phyloP scores from a whole-genome alignment of 2,113 vertebrate genomes.

The Chionis minor region DNA sequence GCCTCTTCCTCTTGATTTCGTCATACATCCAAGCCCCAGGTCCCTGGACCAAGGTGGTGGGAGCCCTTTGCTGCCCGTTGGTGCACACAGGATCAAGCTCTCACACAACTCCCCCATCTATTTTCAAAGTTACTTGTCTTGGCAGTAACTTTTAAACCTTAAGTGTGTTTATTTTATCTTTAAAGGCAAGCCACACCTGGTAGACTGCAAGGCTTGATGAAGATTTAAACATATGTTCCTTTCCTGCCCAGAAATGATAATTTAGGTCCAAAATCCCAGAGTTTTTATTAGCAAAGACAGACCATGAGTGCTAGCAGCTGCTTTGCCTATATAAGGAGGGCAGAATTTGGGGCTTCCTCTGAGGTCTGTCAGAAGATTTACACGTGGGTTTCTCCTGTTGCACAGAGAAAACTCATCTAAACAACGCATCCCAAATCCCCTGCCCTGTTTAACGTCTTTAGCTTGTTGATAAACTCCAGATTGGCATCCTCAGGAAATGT shows the following conservation, averaged over 20 bases:
- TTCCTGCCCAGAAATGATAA: neutral
- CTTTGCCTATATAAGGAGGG: neutral
- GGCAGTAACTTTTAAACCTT: neutral
- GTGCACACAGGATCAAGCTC: neutral
- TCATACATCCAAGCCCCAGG: neutral
- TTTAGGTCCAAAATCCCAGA: neutral
- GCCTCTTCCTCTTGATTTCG: neutral
- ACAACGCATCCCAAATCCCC: neutral
- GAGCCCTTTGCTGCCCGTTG: neutral
- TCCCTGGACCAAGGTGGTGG: neutral
- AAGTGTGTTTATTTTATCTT: neutral
- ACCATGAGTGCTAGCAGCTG: neutral
- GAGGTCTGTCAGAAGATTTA: rapidly evolving
- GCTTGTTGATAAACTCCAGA: neutral
- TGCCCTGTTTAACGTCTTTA: neutral
- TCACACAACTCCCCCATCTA: neutral
- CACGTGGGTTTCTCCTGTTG: rapidly evolving
- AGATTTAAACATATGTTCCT: neutral
- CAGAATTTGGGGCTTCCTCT: neutral
- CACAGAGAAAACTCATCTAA: neutral
- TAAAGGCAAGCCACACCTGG: neutral
- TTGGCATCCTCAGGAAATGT: neutral
- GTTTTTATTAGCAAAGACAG: neutral
- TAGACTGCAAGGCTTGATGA: neutral
- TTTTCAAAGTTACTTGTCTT: neutral